Percentiles rank a stretch among this genome's conserved stretches.
phyloP scores from a whole-genome alignment of 2,113 vertebrate genomes.

The Typhlomys cinereus region DNA sequence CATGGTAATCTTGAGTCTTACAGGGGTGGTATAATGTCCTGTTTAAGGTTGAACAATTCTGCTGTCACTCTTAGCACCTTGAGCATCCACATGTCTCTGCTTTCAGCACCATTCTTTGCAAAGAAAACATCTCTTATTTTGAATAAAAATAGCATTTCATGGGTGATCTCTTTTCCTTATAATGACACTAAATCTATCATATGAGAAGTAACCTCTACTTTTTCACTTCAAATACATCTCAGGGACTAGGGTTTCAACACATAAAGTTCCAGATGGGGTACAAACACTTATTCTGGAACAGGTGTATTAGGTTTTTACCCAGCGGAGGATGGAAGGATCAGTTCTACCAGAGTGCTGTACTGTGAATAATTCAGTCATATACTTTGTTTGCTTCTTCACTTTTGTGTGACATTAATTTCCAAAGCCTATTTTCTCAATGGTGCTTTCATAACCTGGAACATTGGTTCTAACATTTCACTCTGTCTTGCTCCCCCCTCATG shows the following conservation, averaged over 20 bases:
- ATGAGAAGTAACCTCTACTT: background rate
- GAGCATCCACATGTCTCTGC: too few relatives aligned
- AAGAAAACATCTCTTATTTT: too few relatives aligned
- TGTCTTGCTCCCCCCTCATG: background rate
- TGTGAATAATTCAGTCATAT: background rate
- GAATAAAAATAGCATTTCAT: too few relatives aligned
- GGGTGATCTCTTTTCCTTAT: too few relatives aligned
- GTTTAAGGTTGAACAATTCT: too few relatives aligned
- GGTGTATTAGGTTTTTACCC: background rate
- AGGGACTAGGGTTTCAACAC: background rate
- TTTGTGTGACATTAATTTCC: background rate
- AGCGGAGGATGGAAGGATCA: background rate
- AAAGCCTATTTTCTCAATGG: background rate
- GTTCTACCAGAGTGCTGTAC: background rate
- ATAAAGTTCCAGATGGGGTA: background rate
- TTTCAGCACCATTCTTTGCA: too few relatives aligned
- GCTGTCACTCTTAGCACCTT: too few relatives aligned
- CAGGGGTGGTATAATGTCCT: too few relatives aligned
- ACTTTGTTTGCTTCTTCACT: background rate
- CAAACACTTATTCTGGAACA: background rate
- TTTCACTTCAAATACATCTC: background rate
- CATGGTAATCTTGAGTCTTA: too few relatives aligned
- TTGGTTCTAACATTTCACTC: background rate
- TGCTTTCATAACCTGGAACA: background rate
- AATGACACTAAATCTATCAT: background rate